These are phyloP conservation scores for Pachliopta kotzebuea DNA, from an alignment of 2,888 invertebrate species.

Conservation along the genomic window DNA sequence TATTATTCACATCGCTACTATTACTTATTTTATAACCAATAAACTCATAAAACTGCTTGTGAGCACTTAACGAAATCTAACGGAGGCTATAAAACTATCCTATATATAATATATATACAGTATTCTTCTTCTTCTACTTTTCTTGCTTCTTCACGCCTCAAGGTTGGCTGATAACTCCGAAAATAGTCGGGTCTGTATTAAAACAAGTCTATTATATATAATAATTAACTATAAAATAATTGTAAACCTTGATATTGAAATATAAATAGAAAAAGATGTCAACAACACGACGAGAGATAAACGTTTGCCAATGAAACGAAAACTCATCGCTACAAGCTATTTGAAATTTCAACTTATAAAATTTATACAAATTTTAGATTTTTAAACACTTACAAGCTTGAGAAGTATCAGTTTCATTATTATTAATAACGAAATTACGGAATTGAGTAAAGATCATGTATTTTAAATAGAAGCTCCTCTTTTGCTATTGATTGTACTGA, in stretches of 20 bases:
- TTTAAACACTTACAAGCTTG: background rate
- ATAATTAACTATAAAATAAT: background rate
- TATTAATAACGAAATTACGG: background rate
- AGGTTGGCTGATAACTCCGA: too few relatives aligned
- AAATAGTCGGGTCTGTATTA: too few relatives aligned
- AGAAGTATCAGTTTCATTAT: background rate
- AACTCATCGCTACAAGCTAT: background rate
- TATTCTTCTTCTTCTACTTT: too few relatives aligned
- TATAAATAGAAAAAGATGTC: background rate
- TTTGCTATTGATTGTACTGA: too few relatives aligned
- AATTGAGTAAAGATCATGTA: too few relatives aligned
- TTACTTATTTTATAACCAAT: conserved; percentile 17
- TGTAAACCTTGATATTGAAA: background rate
- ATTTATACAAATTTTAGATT: too few relatives aligned
- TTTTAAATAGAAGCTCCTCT: too few relatives aligned
- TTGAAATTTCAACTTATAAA: background rate
- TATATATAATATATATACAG: conserved; percentile 1
- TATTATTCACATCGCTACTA: conserved; percentile 19
- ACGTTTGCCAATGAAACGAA: conserved; percentile 1
- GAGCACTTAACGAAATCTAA: conserved; percentile 17
- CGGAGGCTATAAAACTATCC: conserved; percentile 7
- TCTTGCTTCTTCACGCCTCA: too few relatives aligned
- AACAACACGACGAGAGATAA: background rate
- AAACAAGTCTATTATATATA: background rate
- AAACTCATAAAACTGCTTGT: conserved; percentile 18